These are phyloP conservation scores for Panzeria rudis DNA, from an alignment of 2,888 invertebrate species.

Conservation along the genomic window DNA sequence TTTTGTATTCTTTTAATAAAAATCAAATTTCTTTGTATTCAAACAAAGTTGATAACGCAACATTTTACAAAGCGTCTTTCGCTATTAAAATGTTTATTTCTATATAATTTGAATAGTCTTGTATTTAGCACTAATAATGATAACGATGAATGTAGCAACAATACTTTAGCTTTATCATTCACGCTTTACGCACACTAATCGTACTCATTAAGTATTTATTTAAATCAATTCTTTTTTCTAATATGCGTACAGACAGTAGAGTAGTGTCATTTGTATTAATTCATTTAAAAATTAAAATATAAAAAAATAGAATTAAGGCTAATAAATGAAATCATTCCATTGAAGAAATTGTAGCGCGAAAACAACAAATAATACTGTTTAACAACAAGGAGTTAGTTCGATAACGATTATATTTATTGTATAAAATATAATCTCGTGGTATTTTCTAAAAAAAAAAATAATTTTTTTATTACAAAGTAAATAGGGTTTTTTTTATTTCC, in stretches of 20 bases:
- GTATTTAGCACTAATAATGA: constrained; percentile 36
- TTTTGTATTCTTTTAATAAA: neutral
- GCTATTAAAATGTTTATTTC: constrained; percentile 1
- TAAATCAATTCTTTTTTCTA: neutral
- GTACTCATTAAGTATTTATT: constrained; percentile 2
- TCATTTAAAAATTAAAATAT: constrained; percentile 3
- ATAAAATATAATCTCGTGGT: no score
- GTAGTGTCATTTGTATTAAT: neutral
- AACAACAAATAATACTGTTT: neutral
- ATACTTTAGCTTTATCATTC: constrained; percentile 1
- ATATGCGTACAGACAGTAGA: neutral
- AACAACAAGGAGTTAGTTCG: no score
- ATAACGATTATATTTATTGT: no score
- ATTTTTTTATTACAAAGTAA: no score
- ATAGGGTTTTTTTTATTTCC: no score
- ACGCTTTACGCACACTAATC: constrained; percentile 24
- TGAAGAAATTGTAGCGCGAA: constrained; percentile 17
- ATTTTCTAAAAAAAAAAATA: no score
- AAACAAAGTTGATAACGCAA: neutral
- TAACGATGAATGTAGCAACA: constrained; percentile 16
- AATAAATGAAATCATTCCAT: constrained; percentile 30
- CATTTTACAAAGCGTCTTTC: neutral
- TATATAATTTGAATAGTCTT: constrained; percentile 30
- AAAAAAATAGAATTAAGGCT: neutral
- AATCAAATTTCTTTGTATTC: neutral